Base-by-base conservation (phyloP, 1,140 invertebrate genomes). In the Ostrea denselamellosa region DNA sequence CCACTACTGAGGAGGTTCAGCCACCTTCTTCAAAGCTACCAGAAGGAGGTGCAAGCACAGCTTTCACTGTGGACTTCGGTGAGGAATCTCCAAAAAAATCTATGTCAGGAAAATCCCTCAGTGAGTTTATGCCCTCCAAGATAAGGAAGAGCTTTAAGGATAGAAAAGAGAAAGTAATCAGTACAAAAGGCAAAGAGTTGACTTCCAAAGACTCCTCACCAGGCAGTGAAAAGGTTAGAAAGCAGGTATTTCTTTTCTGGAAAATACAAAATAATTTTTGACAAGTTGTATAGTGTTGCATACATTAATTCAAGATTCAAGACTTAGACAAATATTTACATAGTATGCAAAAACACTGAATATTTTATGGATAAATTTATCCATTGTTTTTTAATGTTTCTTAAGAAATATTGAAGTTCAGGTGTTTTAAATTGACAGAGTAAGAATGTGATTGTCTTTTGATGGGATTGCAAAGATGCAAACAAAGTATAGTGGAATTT, bases 21-120 rank as follows among this genome's bases (percentile, higher is more conserved):
- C 68, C 68, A 22, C 68, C 68, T 28, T 25, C 68, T 19, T 58
- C 83, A 2, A 87, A 87, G 51, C 17, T 68, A 10, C 34, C 87
- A 54, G 87, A 88, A 83, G 84, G 86, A 2, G 84, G 92, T 53
- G 82, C 71, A 17, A 71, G 84, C 62, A 95, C 94, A 92, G 95
- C 95, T 53, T 95, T 96, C 89, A 95, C 95, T 25, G 94, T 96
- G 52, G 95, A 95, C 85, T 94, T 95, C 88, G 93, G 92, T 82
- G 94, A 94, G 51, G 92, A 87, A 84, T 91, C 87, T 3, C 88
- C 90, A 62, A 90, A 88, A 85, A 87, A 90, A 86, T 92, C 92
- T 58, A 92, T 90, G 14, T 84, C 89, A 14, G 90, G 88, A 22
- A 95, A 94, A 83, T 94, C 93, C 83, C 93, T 96, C 51, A 95